Evolutionary conservation across 92 coral and sea anemone species (phyloP).

Genomic region (Epizoanthus ramosus): DNA sequence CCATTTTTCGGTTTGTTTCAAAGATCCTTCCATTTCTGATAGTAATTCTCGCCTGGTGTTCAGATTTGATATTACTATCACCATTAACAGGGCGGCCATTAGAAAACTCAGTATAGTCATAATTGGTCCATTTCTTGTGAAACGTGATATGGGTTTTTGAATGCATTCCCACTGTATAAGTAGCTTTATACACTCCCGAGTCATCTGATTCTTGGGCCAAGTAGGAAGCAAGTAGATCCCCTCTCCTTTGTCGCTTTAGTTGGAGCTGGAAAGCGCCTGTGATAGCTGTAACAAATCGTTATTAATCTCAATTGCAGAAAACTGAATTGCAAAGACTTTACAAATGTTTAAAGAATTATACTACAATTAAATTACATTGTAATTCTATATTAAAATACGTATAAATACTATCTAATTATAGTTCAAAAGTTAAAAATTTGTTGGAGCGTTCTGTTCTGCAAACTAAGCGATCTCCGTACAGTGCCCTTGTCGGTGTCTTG

Average conservation of each 20-base stretch:
- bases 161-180: conserved; percentile 55
- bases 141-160: conserved; percentile 66
- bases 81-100: conserved; percentile 78
- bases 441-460: too few relatives aligned
- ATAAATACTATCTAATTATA: too few relatives aligned
- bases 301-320: too few relatives aligned
- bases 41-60: conserved; percentile 55
- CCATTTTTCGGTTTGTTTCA: conserved; percentile 53
- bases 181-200: conserved; percentile 71
- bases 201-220: conserved; percentile 74
- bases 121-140: conserved; percentile 73
- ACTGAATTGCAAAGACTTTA: too few relatives aligned
- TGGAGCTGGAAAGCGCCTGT: conserved; percentile 67
- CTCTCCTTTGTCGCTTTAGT: conserved; percentile 2
- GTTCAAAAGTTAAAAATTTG: too few relatives aligned
- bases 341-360: too few relatives aligned
- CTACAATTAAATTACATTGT: too few relatives aligned
- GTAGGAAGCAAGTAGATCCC: neutral
- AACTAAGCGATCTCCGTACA: too few relatives aligned
- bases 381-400: too few relatives aligned
- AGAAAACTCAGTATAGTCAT: conserved; percentile 68
- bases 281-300: conserved; percentile 43
- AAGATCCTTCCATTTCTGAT: conserved; percentile 53
- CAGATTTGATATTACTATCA: conserved; percentile 62
- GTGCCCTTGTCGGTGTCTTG: too few relatives aligned